Percentiles rank a stretch among this genome's conserved stretches.
phyloP scores from a whole-genome alignment of 2,797 vertebrate genomes.

The Chaenodraco wilsoni region DNA sequence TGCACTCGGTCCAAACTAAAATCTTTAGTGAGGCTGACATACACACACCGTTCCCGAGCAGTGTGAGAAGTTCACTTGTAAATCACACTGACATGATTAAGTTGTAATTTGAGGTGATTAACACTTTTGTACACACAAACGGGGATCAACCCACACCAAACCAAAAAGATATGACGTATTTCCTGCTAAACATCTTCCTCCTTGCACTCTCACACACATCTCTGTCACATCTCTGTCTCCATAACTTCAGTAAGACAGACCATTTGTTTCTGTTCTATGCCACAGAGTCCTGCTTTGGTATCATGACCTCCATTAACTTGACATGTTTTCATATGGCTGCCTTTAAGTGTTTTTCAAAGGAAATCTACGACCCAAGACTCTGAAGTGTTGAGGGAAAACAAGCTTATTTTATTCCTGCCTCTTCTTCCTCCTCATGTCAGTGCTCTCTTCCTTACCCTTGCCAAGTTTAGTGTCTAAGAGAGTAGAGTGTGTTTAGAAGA shows the following conservation, averaged over 20 bases:
- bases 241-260: background rate
- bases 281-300: conserved; percentile 1
- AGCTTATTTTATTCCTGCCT: background rate
- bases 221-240: conserved; percentile 9
- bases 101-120: background rate
- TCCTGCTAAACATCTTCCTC: background rate
- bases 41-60: background rate
- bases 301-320: conserved; percentile 22
- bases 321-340: conserved; percentile 23
- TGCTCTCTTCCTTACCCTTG: background rate
- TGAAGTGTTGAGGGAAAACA: background rate
- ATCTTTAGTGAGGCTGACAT: conserved; percentile 48
- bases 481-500: too few relatives aligned
- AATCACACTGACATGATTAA: background rate
- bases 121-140: background rate
- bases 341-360: conserved; percentile 17
- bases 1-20: conserved; percentile 42
- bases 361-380: background rate
- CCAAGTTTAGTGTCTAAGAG: too few relatives aligned
- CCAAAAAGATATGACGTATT: conserved; percentile 14
- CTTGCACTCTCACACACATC: conserved; percentile 3
- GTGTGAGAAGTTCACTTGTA: conserved; percentile 1
- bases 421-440: background rate
- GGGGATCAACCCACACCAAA: rapidly evolving
- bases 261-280: conserved; percentile 4